phyloP scores from a whole-genome alignment of 2,113 vertebrate species.

The Salminus brasiliensis region DNA sequence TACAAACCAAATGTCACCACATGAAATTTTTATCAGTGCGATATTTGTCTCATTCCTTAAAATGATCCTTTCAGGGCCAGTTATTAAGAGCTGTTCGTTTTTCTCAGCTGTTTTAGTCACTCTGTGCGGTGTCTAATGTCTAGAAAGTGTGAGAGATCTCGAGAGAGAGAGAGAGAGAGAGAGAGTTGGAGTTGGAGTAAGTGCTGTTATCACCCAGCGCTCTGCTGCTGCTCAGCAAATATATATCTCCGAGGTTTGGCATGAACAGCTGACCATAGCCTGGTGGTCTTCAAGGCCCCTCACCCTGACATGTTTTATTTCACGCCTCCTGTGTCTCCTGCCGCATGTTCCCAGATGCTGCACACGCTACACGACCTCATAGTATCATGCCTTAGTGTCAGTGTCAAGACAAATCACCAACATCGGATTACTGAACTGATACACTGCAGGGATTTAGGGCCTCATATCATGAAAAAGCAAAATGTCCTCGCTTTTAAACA shows the following conservation, averaged over 20 bases:
- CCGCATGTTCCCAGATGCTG: not conserved
- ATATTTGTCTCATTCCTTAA: not conserved
- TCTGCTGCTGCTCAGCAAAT: not conserved
- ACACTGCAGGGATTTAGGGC: not conserved
- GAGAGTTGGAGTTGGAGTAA: no score
- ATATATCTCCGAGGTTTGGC: not conserved
- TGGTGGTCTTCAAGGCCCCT: not conserved
- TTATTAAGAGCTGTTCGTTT: not conserved
- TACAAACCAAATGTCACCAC: slow-evolving; percentile 9
- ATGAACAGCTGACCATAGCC: not conserved
- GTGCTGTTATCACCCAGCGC: not conserved
- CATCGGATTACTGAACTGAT: not conserved
- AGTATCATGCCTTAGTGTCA: not conserved
- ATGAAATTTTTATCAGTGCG: not conserved
- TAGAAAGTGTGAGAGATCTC: no score
- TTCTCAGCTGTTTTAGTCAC: not conserved
- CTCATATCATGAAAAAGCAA: no score
- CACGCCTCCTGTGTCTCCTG: not conserved
- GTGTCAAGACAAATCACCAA: not conserved
- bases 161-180: no score
- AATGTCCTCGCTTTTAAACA: no score
- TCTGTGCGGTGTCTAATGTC: not conserved
- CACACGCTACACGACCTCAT: not conserved
- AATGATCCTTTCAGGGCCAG: not conserved
- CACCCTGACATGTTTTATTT: slow-evolving; percentile 10